Percentiles rank a stretch among this genome's conserved stretches.
These are phyloP conservation scores for Dipus sagitta DNA, from an alignment of 2,797 vertebrate genomes.

Conservation along the genomic window DNA sequence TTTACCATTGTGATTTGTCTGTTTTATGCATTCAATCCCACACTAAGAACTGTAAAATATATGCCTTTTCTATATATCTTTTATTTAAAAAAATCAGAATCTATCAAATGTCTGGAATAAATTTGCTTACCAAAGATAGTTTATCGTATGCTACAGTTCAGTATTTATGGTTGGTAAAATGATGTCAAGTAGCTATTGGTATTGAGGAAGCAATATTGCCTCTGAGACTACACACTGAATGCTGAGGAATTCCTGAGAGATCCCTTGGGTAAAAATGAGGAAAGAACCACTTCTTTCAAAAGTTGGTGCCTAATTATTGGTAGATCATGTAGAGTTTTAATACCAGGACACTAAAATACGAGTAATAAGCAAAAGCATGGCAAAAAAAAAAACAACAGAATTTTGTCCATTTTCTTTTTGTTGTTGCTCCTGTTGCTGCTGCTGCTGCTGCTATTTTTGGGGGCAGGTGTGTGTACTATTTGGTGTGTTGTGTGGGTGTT, in stretches of 20 bases:
- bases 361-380: not conserved
- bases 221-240: not conserved
- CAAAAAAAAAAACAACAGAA: not conserved
- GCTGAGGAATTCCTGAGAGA: not conserved
- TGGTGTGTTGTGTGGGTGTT: too few relatives aligned
- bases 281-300: not conserved
- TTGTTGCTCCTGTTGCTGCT: too few relatives aligned
- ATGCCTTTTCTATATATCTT: not conserved
- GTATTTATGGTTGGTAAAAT: not conserved
- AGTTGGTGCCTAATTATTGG: not conserved
- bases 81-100: slow-evolving; percentile 36
- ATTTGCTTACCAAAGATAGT: not conserved
- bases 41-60: not conserved
- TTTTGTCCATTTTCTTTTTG: not conserved
- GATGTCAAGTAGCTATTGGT: not conserved
- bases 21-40: not conserved
- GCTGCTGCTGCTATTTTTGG: too few relatives aligned
- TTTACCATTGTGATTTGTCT: not conserved
- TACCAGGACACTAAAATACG: not conserved
- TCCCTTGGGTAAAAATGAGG: not conserved
- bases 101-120: not conserved
- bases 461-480: too few relatives aligned
- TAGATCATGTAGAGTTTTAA: not conserved
- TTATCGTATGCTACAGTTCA: not conserved
- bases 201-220: not conserved